Evolutionary conservation across 1,140 invertebrate species (phyloP).

Genomic region (Dendroctonus valens): DNA sequence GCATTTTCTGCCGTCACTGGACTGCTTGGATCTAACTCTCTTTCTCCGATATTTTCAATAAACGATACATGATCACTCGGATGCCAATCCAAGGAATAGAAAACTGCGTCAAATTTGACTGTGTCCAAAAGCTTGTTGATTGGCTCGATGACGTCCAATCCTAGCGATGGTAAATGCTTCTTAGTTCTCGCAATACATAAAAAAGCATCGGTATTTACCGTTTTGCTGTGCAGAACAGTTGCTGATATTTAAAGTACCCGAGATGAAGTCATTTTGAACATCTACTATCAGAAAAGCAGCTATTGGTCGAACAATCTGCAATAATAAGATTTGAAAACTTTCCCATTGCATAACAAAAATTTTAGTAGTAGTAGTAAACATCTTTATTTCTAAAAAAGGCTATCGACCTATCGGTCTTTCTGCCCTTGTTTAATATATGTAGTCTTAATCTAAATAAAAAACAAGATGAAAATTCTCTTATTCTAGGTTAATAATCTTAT

Average conservation of each 20-base stretch:
- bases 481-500: no score
- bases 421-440: no score
- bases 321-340: neutral
- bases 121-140: constrained; percentile 87
- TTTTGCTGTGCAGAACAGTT: constrained; percentile 91
- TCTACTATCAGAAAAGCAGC: constrained; percentile 93
- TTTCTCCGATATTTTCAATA: constrained; percentile 80
- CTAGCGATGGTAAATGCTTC: constrained; percentile 4
- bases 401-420: no score
- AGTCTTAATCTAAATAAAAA: no score
- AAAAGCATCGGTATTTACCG: constrained; percentile 51
- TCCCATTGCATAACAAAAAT: neutral
- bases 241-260: constrained; percentile 88
- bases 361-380: no score
- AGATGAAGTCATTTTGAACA: constrained; percentile 98
- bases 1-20: constrained; percentile 71
- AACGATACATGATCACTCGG: constrained; percentile 96
- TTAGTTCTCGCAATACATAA: neutral
- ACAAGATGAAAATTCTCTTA: no score
- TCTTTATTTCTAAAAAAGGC: neutral
- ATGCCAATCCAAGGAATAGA: constrained; percentile 97
- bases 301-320: constrained; percentile 79
- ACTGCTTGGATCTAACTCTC: constrained; percentile 68
- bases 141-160: constrained; percentile 80
- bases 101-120: constrained; percentile 87